Evolutionary conservation across 2,888 invertebrate genomes (phyloP).

Genomic region (Corythucha ciliata): DNA sequence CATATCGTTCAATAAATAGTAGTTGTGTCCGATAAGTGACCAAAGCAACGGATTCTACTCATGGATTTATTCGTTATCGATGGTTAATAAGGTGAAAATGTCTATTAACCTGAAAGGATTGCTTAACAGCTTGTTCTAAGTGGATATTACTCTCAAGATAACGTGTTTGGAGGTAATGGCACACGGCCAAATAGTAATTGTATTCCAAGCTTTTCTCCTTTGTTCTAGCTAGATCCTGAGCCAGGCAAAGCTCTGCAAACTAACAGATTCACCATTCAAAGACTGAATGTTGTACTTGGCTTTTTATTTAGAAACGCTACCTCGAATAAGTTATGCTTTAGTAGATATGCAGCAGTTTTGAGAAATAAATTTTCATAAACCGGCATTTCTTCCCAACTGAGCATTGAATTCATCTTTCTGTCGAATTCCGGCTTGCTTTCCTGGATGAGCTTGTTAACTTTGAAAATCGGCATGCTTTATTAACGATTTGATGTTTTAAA

Average conservation of each 20-base stretch:
- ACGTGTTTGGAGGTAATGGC: conserved; percentile 28
- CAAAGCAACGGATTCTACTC: conserved; percentile 26
- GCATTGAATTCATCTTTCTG: conserved; percentile 3
- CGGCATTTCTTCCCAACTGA: conserved; percentile 19
- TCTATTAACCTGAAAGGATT: conserved; percentile 20
- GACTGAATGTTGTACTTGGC: neutral
- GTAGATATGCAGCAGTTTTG: conserved; percentile 21
- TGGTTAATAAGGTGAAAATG: neutral
- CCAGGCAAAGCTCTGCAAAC: conserved; percentile 31
- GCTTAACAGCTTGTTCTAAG: conserved; percentile 24
- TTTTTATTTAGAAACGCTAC: conserved; percentile 18
- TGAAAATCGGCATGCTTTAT: neutral
- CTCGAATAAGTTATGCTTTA: conserved; percentile 27
- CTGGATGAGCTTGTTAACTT: neutral
- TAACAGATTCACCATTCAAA: conserved; percentile 18
- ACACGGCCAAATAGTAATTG: conserved; percentile 30
- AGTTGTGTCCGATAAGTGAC: conserved; percentile 27
- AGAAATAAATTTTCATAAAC: conserved; percentile 18
- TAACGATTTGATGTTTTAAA: neutral
- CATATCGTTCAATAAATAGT: conserved; percentile 18
- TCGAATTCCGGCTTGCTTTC: neutral
- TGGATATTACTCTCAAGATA: conserved; percentile 29
- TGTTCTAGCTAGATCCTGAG: conserved; percentile 24
- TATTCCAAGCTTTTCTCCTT: conserved; percentile 15
- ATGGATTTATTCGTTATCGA: neutral